Evolutionary conservation across 37 sponge, comb jelly and placozoan species (phyloP).

Genomic region (Chondrosia reniformis): DNA sequence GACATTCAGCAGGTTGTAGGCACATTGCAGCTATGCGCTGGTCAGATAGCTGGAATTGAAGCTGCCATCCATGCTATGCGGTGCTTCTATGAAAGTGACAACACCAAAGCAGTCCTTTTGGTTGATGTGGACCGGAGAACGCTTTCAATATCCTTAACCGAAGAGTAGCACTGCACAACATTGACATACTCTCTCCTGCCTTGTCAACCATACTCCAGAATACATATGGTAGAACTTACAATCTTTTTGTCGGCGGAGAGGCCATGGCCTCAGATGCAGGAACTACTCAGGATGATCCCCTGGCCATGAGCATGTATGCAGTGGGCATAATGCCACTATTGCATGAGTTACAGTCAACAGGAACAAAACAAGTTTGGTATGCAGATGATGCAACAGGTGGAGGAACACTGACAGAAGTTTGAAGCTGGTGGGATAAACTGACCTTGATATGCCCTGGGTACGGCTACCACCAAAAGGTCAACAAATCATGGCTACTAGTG

Average conservation of each 20-base stretch:
- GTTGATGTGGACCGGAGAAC: neutral
- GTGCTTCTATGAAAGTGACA: neutral
- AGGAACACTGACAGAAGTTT: neutral
- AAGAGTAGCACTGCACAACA: neutral
- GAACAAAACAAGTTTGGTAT: neutral
- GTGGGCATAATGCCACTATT: neutral
- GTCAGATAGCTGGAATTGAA: neutral
- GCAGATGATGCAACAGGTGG: conserved; percentile 10
- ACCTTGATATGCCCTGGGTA: neutral
- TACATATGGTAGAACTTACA: neutral
- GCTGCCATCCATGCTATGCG: neutral
- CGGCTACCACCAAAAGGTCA: neutral
- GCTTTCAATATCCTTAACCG: neutral
- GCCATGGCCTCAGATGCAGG: neutral
- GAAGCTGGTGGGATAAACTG: conserved; percentile 1
- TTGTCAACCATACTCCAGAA: neutral
- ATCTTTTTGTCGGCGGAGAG: neutral
- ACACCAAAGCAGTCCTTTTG: neutral
- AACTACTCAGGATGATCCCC: neutral
- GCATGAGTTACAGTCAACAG: neutral
- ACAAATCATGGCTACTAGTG: neutral
- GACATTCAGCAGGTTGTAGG: neutral
- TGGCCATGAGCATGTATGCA: neutral
- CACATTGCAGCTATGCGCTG: no score
- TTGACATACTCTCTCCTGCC: neutral